Evolutionary conservation across 2,888 invertebrate species (phyloP), one percentile per base, ranked within the genome.

Genomic region (Tetragonisca angustula): DNA sequence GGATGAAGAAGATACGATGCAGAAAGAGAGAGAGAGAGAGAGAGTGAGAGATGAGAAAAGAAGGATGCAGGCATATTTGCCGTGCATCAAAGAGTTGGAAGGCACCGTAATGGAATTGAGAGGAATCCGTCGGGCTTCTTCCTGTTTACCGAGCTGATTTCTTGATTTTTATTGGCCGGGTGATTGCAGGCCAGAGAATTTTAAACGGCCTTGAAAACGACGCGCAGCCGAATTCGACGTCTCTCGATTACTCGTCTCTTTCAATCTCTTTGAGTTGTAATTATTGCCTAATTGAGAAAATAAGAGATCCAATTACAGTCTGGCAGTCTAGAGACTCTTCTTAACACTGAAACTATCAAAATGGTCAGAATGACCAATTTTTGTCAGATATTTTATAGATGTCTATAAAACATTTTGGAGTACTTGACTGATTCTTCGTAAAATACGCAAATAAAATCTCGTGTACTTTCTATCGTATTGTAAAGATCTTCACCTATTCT

Each of bases 81-180:
- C 77, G 79, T 84, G 79, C 84, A 86, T 86, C 88, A 88, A 87
- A 88, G 86, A 76, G 65, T 69, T 21, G 50, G 67, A 79, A 76
- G 62, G 73, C 61, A 65, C 36, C 69, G 67, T 88, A 86, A 86
- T 82, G 86, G 84, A 87, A 88, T 87, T 80, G 83, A 79, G 69
- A 78, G 72, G 80, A 82, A 80, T 84, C 69, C 71, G 78, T 54
- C 74, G 74, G 79, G 72, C 73, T 81, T 21, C 56, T 24, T 79
- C 79, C 76, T 88, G 82, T 89, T 89, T 86, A 82, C 86, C 59
- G 69, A 78, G 76, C 68, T 80, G 87, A 85, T 89, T 88, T 62
- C 84, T 78, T 89, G 90, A 89, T 89, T 88, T 89, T 85, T 89
- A 85, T 89, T 88, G 83, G 78, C 75, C 74, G 70, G 76, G 43